These are phyloP conservation scores for Elaphurus davidianus DNA, from an alignment of 2,113 vertebrate genomes.

Conservation along the genomic window DNA sequence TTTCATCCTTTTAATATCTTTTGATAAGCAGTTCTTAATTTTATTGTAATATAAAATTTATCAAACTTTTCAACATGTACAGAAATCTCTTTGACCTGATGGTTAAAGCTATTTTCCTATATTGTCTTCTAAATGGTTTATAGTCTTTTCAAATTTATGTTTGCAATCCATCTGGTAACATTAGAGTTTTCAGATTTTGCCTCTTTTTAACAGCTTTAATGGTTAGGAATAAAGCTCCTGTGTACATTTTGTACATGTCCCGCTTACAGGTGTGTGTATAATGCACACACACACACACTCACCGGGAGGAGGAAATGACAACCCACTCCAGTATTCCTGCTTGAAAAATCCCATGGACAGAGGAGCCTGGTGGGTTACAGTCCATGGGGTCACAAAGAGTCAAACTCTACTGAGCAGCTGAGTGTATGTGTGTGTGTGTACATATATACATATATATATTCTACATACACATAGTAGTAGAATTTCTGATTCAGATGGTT, in stretches of 20 bases:
- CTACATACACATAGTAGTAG: background rate
- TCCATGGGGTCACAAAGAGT: background rate
- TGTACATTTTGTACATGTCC: background rate
- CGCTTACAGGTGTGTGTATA: background rate
- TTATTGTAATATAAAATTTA: slow-evolving; percentile 23
- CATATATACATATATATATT: background rate
- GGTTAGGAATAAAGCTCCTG: background rate
- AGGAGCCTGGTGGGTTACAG: background rate
- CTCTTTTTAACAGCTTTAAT: background rate
- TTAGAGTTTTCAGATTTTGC: background rate
- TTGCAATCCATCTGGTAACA: background rate
- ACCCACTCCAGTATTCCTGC: background rate
- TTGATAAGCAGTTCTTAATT: background rate
- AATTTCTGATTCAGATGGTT: background rate
- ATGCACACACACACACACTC: background rate
- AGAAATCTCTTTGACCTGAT: background rate
- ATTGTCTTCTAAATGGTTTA: background rate
- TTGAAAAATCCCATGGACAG: background rate
- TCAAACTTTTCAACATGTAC: background rate
- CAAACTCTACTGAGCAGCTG: accelerated
- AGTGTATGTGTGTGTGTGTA: accelerated
- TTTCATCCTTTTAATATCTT: background rate
- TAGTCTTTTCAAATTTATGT: background rate
- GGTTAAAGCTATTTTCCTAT: background rate
- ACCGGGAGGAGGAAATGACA: background rate